Evolutionary conservation across 1,140 invertebrate species (phyloP).

Genomic region (Bombus fervidus): DNA sequence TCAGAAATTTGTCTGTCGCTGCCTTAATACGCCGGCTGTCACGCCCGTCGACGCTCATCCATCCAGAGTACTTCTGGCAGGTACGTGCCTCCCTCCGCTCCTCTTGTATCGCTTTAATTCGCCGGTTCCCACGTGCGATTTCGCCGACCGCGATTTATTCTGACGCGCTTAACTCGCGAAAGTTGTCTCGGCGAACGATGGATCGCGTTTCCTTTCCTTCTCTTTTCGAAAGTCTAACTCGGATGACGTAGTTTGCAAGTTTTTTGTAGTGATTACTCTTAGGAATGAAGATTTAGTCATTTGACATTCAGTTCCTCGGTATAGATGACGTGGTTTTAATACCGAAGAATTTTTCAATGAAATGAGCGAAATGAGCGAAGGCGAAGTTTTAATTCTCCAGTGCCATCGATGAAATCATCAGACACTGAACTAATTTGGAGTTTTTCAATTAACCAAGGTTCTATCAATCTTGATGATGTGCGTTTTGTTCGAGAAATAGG

Average conservation of each 20-base stretch:
- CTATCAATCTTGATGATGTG: neutral
- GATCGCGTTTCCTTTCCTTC: too few species aligned
- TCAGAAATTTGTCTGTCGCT: conserved; percentile 68
- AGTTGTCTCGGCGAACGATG: too few species aligned
- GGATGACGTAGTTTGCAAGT: neutral
- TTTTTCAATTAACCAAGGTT: neutral
- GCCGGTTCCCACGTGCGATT: conserved; percentile 30
- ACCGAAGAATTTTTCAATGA: neutral
- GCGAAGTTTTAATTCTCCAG: neutral
- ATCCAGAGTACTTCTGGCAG: conserved; percentile 43
- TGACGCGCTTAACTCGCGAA: neutral
- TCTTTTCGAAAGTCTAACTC: too few species aligned
- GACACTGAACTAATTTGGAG: conserved; percentile 1
- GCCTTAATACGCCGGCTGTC: conserved; percentile 63
- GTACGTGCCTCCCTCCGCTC: neutral
- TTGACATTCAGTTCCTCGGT: neutral
- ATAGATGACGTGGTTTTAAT: neutral
- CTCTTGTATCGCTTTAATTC: conserved; percentile 21
- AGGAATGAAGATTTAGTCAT: neutral
- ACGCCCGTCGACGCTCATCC: conserved; percentile 54
- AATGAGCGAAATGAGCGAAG: neutral
- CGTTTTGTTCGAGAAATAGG: conserved; percentile 8
- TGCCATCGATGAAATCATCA: neutral
- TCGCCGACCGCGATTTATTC: neutral
- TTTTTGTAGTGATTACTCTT: neutral